Evolutionary conservation across 2,888 invertebrate genomes (phyloP).

Genomic region (Cyclophora albipunctata): DNA sequence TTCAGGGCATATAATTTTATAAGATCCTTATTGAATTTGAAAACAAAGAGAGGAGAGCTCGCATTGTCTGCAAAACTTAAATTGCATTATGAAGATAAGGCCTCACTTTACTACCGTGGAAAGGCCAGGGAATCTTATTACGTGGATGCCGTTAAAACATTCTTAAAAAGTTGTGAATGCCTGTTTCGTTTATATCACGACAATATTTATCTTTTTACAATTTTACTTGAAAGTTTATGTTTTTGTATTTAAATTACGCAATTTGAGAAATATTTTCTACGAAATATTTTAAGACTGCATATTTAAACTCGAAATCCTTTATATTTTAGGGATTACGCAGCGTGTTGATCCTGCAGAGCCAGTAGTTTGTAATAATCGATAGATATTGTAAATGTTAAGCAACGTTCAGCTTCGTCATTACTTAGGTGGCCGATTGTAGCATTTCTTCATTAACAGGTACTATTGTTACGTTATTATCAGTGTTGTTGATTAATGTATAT

Average conservation of each 20-base stretch:
- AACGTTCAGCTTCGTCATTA: no score
- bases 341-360: no score
- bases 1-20: constrained; percentile 2
- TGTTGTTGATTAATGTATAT: no score
- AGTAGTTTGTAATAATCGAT: no score
- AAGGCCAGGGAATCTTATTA: constrained; percentile 7
- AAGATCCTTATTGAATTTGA: constrained; percentile 9
- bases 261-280: no score
- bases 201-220: no score
- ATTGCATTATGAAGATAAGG: constrained; percentile 16
- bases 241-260: not conserved
- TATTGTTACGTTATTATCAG: no score
- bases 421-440: no score
- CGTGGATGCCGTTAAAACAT: constrained; percentile 6
- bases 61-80: constrained; percentile 17
- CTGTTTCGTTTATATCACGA: not conserved
- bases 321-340: not conserved
- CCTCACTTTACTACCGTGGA: constrained; percentile 8
- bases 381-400: no score
- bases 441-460: no score
- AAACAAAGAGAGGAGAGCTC: constrained; percentile 10
- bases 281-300: not conserved
- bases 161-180: not conserved
- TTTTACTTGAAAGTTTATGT: not conserved
- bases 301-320: not conserved